Evolutionary conservation across 1,140 invertebrate species (phyloP).

Genomic region (Drosophila ficusphila): DNA sequence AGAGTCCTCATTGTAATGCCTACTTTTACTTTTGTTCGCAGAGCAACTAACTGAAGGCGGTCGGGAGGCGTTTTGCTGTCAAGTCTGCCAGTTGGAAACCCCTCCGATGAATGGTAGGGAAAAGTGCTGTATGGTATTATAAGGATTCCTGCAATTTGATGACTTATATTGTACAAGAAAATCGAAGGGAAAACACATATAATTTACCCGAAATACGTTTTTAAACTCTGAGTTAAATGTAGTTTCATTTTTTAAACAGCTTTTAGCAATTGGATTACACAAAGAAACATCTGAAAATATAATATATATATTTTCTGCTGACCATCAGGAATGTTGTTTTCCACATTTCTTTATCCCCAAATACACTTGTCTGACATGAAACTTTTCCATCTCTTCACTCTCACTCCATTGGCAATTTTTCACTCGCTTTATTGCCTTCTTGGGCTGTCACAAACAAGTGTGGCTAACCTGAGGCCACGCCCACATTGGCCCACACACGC

Average conservation of each 20-base stretch:
- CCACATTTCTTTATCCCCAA: not conserved
- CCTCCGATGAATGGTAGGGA: not conserved
- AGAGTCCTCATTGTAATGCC: constrained; percentile 30
- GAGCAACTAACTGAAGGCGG: constrained; percentile 26
- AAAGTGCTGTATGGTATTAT: no score
- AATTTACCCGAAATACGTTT: not conserved
- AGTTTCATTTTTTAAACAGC: no score
- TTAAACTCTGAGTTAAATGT: no score
- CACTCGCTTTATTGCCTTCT: constrained; percentile 37
- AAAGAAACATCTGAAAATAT: no score
- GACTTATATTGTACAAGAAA: not conserved
- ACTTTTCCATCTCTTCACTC: not conserved
- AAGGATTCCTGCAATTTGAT: not conserved
- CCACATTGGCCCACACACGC: constrained; percentile 17
- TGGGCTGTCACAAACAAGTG: constrained; percentile 57
- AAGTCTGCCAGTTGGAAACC: constrained; percentile 25
- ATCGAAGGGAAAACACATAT: not conserved
- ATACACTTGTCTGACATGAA: not conserved
- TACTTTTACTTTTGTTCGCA: constrained; percentile 61
- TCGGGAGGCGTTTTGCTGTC: constrained; percentile 51
- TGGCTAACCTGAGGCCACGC: constrained; percentile 34
- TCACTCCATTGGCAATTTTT: constrained; percentile 19
- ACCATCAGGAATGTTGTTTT: not conserved
- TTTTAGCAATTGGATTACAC: no score
- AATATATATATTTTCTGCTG: not conserved